phyloP scores from a whole-genome alignment of 1,140 invertebrate genomes.

The honey bee (Apis mellifera) region Amel_HAv3.1 CM009943.2:5163501-5164000 shows the following conservation, averaged over 20 bases:
- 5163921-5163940: not conserved
- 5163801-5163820: not conserved
- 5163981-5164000: not conserved
- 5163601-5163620: constrained; percentile 44
- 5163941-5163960: constrained; percentile 34
- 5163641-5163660: too few species aligned
- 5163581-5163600: constrained; percentile 33
- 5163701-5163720: too few species aligned
- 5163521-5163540: constrained; percentile 49
- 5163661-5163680: constrained; percentile 14
- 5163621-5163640: constrained; percentile 28
- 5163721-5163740: too few species aligned
- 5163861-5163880: constrained; percentile 27
- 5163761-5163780: too few species aligned
- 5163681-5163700: too few species aligned
- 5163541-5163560: constrained; percentile 9
- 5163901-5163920: constrained; percentile 14
- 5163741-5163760: too few species aligned
- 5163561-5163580: constrained; percentile 51
- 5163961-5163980: constrained; percentile 20
- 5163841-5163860: not conserved
- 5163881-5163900: not conserved
- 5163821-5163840: not conserved
- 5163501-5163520: constrained; percentile 35
- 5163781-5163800: not conserved